Evolutionary conservation across 2,888 invertebrate species (phyloP).

Genomic region (Watsonalla binaria): DNA sequence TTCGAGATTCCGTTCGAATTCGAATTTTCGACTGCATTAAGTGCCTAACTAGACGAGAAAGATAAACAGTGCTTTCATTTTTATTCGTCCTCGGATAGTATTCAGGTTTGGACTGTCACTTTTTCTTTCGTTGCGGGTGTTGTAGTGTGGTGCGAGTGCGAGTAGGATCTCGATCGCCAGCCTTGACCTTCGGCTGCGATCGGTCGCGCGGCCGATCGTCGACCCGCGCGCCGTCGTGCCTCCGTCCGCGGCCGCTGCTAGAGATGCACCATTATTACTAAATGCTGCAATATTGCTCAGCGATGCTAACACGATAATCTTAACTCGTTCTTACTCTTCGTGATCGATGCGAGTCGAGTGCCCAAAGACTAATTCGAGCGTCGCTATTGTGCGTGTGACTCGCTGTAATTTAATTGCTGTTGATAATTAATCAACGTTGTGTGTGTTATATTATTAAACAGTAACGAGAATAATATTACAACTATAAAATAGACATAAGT

Average conservation of each 20-base stretch:
- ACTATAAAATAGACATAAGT: neutral
- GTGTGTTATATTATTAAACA: neutral
- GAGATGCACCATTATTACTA: slow-evolving; percentile 26
- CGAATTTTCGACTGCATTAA: slow-evolving; percentile 8
- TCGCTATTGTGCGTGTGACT: neutral
- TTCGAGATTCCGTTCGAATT: slow-evolving; percentile 8
- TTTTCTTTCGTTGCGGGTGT: slow-evolving; percentile 70
- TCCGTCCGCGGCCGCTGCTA: slow-evolving; percentile 23
- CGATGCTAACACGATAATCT: neutral
- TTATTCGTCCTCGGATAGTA: slow-evolving; percentile 74
- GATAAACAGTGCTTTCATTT: slow-evolving; percentile 69
- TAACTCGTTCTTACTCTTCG: neutral
- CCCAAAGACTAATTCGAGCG: neutral
- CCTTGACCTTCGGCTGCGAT: slow-evolving; percentile 74
- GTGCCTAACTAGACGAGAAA: slow-evolving; percentile 30
- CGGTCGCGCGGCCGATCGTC: slow-evolving; percentile 69
- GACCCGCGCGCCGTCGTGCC: slow-evolving; percentile 50
- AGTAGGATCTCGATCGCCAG: slow-evolving; percentile 57
- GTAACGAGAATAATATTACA: neutral
- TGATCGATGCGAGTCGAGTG: neutral
- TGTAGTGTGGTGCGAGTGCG: slow-evolving; percentile 27
- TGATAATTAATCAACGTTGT: neutral
- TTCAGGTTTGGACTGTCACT: slow-evolving; percentile 76
- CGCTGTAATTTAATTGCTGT: neutral
- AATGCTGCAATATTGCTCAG: slow-evolving; percentile 10